Evolutionary conservation across 2,113 vertebrate species (phyloP), one percentile per base, ranked within the genome.

Genomic region (Dromas ardeola): DNA sequence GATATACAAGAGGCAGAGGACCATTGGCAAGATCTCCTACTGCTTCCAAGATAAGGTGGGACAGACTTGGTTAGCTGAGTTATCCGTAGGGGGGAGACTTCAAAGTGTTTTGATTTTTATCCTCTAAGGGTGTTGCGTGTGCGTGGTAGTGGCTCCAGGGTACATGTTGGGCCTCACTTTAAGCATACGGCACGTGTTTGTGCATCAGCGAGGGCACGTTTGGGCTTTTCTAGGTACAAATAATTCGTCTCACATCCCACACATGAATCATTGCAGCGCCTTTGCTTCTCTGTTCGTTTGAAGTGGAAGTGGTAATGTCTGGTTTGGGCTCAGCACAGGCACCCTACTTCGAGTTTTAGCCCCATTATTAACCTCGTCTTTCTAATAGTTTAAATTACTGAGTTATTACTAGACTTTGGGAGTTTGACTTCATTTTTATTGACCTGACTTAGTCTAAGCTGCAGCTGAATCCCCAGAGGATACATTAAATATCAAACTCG

Each of bases 241-340:
- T 19, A 47, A 25, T 15, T 27, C 4, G 10, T 7, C 19, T 36
- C 2, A 0, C 0, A 0, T 58, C 49, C 69, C 18, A 4, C 1
- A 13, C 1, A 2, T 17, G 47, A 62, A 8, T 10, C 1, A 4
- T 47, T 0, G 1, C 27, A 61, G 42, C 20, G 25, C 8, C 9
- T 47, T 66, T 63, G 26, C 56, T 52, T 42, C 50, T 55, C 53
- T 10, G n/a, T 34, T 49, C 53, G 13, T 16, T 22, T 65, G 32
- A 25, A 20, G n/a, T 18, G 15, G 34, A 42, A 38, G n/a, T 26
- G 26, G 15, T 42, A 4, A 21, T 5, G 30, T 7, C 53, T 62
- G 21, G 10, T 53, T 47, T 47, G 36, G 80, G 34, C 40, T 80
- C 1, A 2, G 43, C 47, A 85, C 27, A 42, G 18, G 13, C 16